Evolutionary conservation across 2,888 invertebrate genomes (phyloP).

Genomic region (Latrodectus hesperus): DNA sequence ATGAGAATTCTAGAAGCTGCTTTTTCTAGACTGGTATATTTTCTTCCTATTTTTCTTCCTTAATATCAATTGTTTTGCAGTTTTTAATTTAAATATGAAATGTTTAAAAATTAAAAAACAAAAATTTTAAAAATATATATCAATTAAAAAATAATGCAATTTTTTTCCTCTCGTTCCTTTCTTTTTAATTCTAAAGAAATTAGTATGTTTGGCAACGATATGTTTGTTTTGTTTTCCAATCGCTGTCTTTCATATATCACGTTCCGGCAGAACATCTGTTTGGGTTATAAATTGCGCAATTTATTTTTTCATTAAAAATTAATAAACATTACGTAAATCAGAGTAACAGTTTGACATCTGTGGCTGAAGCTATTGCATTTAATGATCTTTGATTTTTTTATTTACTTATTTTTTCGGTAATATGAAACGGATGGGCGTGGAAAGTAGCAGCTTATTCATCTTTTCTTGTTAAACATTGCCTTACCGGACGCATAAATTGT

Average conservation of each 20-base stretch:
- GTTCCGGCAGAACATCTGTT: background rate
- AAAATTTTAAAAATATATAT: background rate
- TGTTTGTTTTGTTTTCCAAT: background rate
- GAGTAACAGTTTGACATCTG: background rate
- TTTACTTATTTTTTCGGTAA: background rate
- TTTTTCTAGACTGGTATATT: no score
- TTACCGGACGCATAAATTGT: no score
- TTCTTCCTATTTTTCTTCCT: no score
- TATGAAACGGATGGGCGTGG: constrained; percentile 5
- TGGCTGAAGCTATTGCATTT: background rate
- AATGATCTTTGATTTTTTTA: no score
- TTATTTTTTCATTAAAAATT: background rate
- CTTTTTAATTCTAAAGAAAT: background rate
- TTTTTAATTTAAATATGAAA: background rate
- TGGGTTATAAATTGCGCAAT: background rate
- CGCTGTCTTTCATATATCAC: background rate
- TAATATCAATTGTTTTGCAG: no score
- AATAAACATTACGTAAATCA: background rate
- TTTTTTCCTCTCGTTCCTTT: background rate
- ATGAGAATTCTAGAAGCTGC: no score
- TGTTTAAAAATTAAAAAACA: background rate
- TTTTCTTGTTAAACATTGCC: background rate
- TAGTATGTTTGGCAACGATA: background rate
- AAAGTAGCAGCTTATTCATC: background rate
- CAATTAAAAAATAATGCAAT: background rate